These are phyloP conservation scores for Patella vulgata DNA, from an alignment of 1,140 invertebrate species.

Conservation along the genomic window DNA sequence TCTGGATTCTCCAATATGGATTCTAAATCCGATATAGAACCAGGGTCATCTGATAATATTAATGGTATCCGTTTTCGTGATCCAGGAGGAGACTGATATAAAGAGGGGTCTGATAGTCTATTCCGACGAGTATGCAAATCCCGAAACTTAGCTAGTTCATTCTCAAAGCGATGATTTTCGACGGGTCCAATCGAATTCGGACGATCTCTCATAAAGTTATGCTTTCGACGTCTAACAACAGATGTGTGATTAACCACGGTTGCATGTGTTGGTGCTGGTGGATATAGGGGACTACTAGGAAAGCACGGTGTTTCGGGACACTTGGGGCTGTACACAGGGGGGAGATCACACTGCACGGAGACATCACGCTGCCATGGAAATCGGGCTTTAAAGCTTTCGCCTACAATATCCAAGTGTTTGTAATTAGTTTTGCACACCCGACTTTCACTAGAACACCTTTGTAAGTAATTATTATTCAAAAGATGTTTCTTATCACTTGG, in stretches of 20 bases:
- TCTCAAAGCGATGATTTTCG: constrained; percentile 22
- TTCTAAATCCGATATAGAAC: constrained; percentile 41
- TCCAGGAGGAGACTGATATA: constrained; percentile 25
- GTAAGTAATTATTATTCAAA: no score
- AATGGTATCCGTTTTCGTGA: constrained; percentile 20
- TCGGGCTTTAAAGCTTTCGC: constrained; percentile 52
- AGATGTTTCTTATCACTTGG: no score
- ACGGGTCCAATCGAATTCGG: constrained; percentile 27
- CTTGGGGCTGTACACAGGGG: no score
- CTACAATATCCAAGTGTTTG: constrained; percentile 56
- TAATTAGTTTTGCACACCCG: constrained; percentile 1
- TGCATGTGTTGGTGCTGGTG: not conserved
- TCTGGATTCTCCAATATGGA: constrained; percentile 46
- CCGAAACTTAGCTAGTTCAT: constrained; percentile 34
- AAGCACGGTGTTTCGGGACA: not conserved
- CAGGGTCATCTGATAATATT: constrained; percentile 26
- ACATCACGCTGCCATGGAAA: constrained; percentile 66
- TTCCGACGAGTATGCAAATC: constrained; percentile 24
- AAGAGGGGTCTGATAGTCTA: constrained; percentile 35
- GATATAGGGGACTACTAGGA: not conserved
- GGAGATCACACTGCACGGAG: constrained; percentile 56
- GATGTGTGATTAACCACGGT: no score
- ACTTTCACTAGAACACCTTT: no score
- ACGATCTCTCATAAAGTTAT: not conserved
- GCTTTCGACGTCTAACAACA: no score